These are phyloP conservation scores for Lasioglossum marginatum DNA, from an alignment of 2,888 invertebrate genomes.

Conservation along the genomic window DNA sequence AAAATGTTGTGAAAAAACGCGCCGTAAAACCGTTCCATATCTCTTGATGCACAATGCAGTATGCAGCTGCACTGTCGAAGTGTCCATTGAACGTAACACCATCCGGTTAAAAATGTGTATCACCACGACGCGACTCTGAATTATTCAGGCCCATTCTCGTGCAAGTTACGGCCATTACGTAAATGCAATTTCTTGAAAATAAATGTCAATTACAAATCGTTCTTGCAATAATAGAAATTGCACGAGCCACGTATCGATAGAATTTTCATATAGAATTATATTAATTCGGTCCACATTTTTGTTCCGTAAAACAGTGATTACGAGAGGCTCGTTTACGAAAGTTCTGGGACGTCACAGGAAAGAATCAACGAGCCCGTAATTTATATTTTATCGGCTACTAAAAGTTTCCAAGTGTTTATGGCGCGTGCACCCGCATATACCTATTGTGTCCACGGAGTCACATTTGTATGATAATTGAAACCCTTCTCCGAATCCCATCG, in stretches of 20 bases:
- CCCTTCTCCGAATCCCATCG: background rate
- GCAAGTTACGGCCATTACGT: background rate
- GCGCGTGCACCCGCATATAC: background rate
- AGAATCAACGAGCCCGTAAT: background rate
- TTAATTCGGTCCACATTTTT: too few relatives aligned
- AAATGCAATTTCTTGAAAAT: background rate
- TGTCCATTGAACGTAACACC: background rate
- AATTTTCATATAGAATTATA: too few relatives aligned
- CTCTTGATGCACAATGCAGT: background rate
- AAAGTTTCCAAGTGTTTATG: background rate
- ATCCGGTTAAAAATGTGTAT: background rate
- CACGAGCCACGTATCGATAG: too few relatives aligned
- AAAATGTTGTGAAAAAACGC: background rate
- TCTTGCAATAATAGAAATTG: background rate
- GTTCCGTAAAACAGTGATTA: too few relatives aligned
- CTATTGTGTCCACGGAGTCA: background rate
- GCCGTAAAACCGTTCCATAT: background rate
- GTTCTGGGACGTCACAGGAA: background rate
- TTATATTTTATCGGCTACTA: background rate
- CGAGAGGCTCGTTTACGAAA: background rate
- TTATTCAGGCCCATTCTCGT: background rate
- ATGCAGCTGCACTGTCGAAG: background rate
- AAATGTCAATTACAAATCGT: too few relatives aligned
- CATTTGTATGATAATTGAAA: conserved; percentile 22
- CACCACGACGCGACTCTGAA: background rate